Base-by-base conservation (phyloP, 2,888 invertebrate genomes). In the Cotesia congregata region DNA sequence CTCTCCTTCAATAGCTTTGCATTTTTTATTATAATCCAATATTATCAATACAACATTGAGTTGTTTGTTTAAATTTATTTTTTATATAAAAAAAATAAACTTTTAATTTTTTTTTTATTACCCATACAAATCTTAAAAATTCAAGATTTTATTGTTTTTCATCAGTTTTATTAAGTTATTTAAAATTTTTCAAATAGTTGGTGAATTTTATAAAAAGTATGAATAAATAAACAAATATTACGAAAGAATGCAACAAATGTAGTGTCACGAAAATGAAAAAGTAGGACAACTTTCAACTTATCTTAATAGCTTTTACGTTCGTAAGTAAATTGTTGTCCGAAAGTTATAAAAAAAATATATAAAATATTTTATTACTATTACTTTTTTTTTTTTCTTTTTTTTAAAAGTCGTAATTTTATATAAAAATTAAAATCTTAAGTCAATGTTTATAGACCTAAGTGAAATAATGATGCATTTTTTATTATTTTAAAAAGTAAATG, bases 221-320 rank as follows among this genome's bases (percentile, higher is more conserved):
- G 40, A 30, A 17, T 20, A 38, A 67, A 20, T 30, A 1, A 67
- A 39, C 38, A 9, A n/a, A 39, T 30, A 67, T 5, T 5, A 30
- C 30, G 12, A n/a, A 68, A 39, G 12, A 12, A 40, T 50, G 12
- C 20, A 30, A 30, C 30, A 30, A 4, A 30, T 30, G 71, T 60
- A 75, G 59, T 69, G 72, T 12, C 17, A 17, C 17, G 20, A 30
- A 12, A 15, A 67, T 68, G 69, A 76, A 73, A 77, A 81, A 81
- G 80, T 81, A 77, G 80, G 74, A 59, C 81, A 77, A 79, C 80
- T 81, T 80, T 81, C 81, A 75, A 81, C 78, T 80, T 79, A 74
- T 75, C 78, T 78, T 78, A 74, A 65, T 69, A 17, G 17, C 50
- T 15, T 30, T 50, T 67, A 38, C 59, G 40, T 75, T 67, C 60